These are phyloP conservation scores for Mayetiola destructor DNA, from an alignment of 2,888 invertebrate genomes.

Conservation along the genomic window DNA sequence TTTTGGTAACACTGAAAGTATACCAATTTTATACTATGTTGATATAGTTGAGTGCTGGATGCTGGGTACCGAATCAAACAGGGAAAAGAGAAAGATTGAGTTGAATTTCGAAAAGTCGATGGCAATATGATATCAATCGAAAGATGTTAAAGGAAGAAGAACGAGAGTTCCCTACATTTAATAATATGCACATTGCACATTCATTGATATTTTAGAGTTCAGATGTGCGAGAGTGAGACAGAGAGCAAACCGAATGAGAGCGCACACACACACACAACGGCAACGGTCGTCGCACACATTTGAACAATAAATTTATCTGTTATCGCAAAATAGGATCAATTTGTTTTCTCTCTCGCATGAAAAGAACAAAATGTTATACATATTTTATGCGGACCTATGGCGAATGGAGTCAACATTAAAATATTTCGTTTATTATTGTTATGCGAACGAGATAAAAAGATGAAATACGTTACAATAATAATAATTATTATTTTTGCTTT, in stretches of 20 bases:
- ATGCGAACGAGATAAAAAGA: not conserved
- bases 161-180: slow-evolving; percentile 6
- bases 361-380: no score
- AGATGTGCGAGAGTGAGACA: not conserved
- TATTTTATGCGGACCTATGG: not conserved
- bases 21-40: no score
- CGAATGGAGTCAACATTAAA: not conserved
- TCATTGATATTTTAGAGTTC: no score
- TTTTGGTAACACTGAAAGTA: no score
- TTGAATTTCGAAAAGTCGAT: no score
- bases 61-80: no score
- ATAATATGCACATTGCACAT: slow-evolving; percentile 2
- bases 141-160: not conserved
- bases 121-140: slow-evolving; percentile 10
- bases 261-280: not conserved
- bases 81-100: no score
- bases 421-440: slow-evolving; percentile 7
- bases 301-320: slow-evolving; percentile 8
- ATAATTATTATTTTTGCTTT: not conserved
- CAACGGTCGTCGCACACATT: not conserved
- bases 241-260: not conserved
- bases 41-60: no score
- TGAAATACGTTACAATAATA: not conserved
- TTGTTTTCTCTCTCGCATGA: slow-evolving; percentile 12
- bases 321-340: slow-evolving; percentile 10